These are phyloP conservation scores for Sipha flava DNA, from an alignment of 1,140 invertebrate species.

Conservation along the genomic window DNA sequence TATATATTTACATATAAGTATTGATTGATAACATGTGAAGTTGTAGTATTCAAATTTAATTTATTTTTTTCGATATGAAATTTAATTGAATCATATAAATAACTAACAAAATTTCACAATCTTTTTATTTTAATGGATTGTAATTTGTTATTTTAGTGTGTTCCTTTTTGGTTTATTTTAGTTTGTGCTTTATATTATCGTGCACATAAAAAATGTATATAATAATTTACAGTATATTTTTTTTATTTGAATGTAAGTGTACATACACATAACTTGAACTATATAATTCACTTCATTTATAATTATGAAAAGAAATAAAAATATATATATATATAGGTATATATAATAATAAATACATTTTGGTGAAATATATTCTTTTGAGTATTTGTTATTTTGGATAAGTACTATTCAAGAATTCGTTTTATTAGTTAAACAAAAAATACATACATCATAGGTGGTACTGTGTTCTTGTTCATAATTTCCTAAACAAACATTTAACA, in stretches of 20 bases:
- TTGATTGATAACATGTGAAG: not conserved
- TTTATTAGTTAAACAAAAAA: slow-evolving; percentile 20
- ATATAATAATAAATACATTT: not conserved
- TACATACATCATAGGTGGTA: slow-evolving; percentile 10
- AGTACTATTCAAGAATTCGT: not conserved
- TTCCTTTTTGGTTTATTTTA: slow-evolving; percentile 3
- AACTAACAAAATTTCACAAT: not conserved
- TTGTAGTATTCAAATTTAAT: not conserved
- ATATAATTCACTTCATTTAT: not conserved
- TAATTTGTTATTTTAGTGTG: not conserved
- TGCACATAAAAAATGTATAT: not conserved
- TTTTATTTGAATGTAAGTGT: slow-evolving; percentile 2
- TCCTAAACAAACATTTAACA: not conserved
- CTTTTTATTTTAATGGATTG: not conserved
- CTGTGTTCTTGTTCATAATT: not conserved
- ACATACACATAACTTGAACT: slow-evolving; percentile 5
- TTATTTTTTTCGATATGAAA: not conserved
- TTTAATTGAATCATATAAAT: not conserved
- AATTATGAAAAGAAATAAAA: not conserved
- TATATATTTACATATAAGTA: not conserved
- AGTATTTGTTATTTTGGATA: not conserved
- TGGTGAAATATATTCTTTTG: not conserved
- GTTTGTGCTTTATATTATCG: not conserved
- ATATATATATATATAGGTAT: not conserved
- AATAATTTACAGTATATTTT: slow-evolving; percentile 8